Conservation (phyloP, 2,113 vertebrate species). For the Meles meles region DNA sequence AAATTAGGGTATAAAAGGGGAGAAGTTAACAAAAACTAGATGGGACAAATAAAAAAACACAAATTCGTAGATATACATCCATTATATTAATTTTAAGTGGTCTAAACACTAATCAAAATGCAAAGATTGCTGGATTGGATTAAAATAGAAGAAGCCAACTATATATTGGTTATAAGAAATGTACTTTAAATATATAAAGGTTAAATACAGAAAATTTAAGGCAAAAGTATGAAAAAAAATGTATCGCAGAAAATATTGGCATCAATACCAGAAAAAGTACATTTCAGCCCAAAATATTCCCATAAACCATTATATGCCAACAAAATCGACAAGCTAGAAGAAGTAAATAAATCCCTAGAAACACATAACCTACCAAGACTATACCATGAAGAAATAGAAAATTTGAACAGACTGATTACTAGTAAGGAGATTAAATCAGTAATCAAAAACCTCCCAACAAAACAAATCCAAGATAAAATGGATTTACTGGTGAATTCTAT, state of each 20-base stretch:
- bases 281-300: not conserved
- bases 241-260: not conserved
- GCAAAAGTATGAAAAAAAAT: not conserved
- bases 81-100: not conserved
- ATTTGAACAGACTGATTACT: not conserved
- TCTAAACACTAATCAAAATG: not conserved
- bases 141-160: not conserved
- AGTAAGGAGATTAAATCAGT: not conserved
- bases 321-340: not conserved
- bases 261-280: not conserved
- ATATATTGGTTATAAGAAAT: not conserved
- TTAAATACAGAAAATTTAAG: not conserved
- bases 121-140: not conserved
- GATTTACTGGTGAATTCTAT: not conserved
- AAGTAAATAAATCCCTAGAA: not conserved
- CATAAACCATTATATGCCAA: not conserved
- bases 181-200: not conserved
- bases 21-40: not conserved
- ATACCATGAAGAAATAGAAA: not conserved
- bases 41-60: not conserved
- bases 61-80: not conserved
- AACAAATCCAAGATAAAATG: not conserved
- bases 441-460: not conserved
- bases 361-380: not conserved
- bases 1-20: not conserved